Conservation (phyloP, 2,888 invertebrate genomes). For the Rhagonycha fulva region DNA sequence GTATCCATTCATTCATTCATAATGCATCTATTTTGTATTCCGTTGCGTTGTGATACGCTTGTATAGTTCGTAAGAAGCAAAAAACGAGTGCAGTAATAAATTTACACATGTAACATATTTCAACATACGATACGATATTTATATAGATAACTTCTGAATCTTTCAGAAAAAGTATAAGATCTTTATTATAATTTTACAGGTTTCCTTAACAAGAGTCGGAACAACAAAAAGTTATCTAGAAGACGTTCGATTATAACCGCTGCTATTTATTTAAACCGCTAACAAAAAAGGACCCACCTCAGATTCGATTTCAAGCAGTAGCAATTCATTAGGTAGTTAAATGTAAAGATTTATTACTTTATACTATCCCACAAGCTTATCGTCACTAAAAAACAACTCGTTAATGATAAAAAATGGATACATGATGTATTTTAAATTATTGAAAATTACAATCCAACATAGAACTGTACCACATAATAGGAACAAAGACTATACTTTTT, state of each 20-base stretch:
- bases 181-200: conserved; percentile 51
- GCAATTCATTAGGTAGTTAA: conserved; percentile 46
- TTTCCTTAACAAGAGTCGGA: conserved; percentile 44
- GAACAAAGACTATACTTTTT: not conserved
- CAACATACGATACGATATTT: conserved; percentile 38
- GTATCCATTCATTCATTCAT: conserved; percentile 36
- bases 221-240: conserved; percentile 25
- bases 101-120: conserved; percentile 47
- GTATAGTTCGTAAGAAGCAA: conserved; percentile 41
- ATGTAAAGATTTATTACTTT: conserved; percentile 40
- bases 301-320: conserved; percentile 38
- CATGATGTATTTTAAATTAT: conserved; percentile 14
- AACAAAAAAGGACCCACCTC: conserved; percentile 47
- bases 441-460: conserved; percentile 6
- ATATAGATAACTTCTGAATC: conserved; percentile 30
- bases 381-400: conserved; percentile 24
- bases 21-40: conserved; percentile 39
- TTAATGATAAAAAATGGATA: conserved; percentile 20
- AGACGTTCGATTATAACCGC: conserved; percentile 40
- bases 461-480: not conserved
- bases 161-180: conserved; percentile 45
- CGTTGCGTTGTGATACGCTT: conserved; percentile 36
- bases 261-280: conserved; percentile 43
- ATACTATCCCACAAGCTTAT: conserved; percentile 47
- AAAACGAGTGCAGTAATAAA: conserved; percentile 44